Percentiles rank a stretch among this genome's conserved stretches.
These are phyloP conservation scores for Pangasius mekongensis DNA, from an alignment of 2,797 vertebrate genomes.

Conservation along the genomic window DNA sequence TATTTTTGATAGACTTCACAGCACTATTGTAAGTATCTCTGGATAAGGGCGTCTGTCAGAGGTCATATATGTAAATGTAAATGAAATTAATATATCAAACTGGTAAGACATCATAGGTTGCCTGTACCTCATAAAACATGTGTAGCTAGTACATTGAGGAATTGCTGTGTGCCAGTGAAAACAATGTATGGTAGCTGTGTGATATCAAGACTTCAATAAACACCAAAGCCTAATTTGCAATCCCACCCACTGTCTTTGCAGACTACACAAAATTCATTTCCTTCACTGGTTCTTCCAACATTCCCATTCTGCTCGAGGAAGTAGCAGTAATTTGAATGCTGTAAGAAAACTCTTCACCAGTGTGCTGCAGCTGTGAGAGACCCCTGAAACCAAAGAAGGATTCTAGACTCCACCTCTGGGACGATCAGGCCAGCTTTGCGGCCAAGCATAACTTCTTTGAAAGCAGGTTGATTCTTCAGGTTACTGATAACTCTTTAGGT, in stretches of 20 bases:
- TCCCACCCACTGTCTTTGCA: neutral
- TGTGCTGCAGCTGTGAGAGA: neutral
- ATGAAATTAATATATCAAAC: neutral
- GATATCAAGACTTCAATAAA: neutral
- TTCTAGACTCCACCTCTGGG: neutral
- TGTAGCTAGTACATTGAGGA: neutral
- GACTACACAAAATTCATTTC: neutral
- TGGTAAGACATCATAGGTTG: neutral
- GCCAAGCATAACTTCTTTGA: neutral
- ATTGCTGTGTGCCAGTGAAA: neutral
- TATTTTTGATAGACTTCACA: no score
- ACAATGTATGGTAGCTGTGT: neutral
- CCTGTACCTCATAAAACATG: neutral
- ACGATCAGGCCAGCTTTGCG: neutral
- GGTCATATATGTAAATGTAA: no score
- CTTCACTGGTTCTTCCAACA: neutral
- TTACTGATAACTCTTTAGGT: neutral
- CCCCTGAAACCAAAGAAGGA: neutral
- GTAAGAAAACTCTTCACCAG: neutral
- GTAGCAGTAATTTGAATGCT: neutral
- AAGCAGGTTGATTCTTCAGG: neutral
- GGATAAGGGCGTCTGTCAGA: no score
- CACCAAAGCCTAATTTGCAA: neutral
- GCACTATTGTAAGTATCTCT: no score
- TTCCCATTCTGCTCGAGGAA: neutral